Conservation (phyloP, 2,888 invertebrate genomes). For the Epistrophe grossulariae region DNA sequence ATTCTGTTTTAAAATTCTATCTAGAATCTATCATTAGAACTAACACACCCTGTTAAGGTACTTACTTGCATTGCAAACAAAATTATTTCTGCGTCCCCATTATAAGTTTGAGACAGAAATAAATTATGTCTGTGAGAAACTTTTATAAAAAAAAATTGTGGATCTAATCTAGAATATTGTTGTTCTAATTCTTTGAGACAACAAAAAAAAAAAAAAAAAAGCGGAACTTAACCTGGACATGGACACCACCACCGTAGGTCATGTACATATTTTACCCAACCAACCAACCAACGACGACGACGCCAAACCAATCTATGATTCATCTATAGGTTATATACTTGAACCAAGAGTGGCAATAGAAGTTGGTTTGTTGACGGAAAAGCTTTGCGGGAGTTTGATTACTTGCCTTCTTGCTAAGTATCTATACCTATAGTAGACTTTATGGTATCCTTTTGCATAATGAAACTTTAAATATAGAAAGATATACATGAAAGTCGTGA, state of each 20-base stretch:
- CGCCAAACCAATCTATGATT: slow-evolving; percentile 49
- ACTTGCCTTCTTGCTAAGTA: not conserved
- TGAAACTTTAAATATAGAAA: slow-evolving; percentile 28
- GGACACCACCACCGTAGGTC: slow-evolving; percentile 15
- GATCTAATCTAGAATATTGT: slow-evolving; percentile 32
- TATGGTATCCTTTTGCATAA: slow-evolving; percentile 69
- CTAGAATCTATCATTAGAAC: not conserved
- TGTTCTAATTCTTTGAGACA: slow-evolving; percentile 17
- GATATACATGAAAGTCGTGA: slow-evolving; percentile 61
- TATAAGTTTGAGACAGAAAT: not conserved
- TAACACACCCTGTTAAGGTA: not conserved
- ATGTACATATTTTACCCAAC: not conserved
- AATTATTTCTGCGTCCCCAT: not conserved
- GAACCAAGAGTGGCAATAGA: slow-evolving; percentile 19
- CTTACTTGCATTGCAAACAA: not conserved
- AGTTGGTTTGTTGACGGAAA: slow-evolving; percentile 70
- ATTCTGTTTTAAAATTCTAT: too few species aligned
- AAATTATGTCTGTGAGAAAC: slow-evolving; percentile 36
- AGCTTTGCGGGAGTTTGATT: slow-evolving; percentile 32
- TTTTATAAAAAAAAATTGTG: slow-evolving; percentile 18
- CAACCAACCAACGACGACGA: not conserved
- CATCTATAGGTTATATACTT: slow-evolving; percentile 19
- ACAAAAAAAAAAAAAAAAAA: slow-evolving; percentile 21
- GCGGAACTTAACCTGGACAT: slow-evolving; percentile 45
- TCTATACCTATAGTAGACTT: not conserved